Conservation (phyloP, 30 jellyfish, hydroid and myxozoan species). For the Cassiopea andromeda region DNA sequence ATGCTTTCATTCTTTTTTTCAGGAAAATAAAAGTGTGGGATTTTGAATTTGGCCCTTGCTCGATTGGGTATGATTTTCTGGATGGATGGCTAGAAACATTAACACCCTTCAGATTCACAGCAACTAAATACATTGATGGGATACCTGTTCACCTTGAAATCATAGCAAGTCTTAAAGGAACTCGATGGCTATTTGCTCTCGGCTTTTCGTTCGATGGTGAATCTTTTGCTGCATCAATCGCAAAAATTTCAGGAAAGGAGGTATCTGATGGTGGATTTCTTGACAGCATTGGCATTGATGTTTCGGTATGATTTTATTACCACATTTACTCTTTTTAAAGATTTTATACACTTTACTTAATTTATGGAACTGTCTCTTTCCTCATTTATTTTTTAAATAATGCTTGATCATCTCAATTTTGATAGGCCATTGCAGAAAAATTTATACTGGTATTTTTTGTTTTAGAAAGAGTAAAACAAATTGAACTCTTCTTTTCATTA, state of each 20-base stretch:
- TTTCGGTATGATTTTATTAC: constrained; percentile 68
- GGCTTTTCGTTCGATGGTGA: constrained; percentile 91
- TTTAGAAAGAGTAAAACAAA: too few species aligned
- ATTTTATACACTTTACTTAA: not conserved
- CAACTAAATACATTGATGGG: constrained; percentile 76
- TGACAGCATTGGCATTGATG: constrained; percentile 80
- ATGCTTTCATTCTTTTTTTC: constrained; percentile 3
- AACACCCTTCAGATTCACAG: constrained; percentile 87
- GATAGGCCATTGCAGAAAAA: too few species aligned
- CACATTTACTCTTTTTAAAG: not conserved
- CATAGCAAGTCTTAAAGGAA: constrained; percentile 68
- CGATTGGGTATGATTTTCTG: constrained; percentile 81
- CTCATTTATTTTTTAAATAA: too few species aligned
- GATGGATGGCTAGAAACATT: constrained; percentile 76
- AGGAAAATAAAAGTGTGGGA: constrained; percentile 91
- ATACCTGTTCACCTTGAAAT: constrained; percentile 88
- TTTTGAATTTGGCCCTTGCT: constrained; percentile 79
- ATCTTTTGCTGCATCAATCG: constrained; percentile 90
- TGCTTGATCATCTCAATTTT: too few species aligned
- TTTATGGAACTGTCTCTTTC: too few species aligned
- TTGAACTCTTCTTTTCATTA: not conserved
- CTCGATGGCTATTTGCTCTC: constrained; percentile 75
- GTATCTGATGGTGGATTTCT: constrained; percentile 89
- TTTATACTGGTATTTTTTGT: too few species aligned
- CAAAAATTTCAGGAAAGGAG: constrained; percentile 72